phyloP scores from a whole-genome alignment of 2,113 vertebrate genomes.

The Manacus vitellinus region DNA sequence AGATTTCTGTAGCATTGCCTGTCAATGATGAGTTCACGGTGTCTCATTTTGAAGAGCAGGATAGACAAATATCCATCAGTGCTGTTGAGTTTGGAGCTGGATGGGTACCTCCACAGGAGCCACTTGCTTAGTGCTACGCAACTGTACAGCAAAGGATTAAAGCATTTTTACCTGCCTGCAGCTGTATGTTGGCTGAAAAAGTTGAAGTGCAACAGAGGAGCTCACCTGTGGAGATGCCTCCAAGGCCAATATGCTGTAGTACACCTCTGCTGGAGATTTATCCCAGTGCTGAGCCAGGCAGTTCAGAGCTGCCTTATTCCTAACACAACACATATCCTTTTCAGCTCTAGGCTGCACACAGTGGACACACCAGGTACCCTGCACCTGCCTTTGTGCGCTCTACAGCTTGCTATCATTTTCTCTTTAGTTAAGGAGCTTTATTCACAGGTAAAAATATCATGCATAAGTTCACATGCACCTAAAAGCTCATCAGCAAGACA shows the following conservation, averaged over 20 bases:
- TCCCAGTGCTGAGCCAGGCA: not conserved
- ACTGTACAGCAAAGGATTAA: not conserved
- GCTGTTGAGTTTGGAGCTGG: not conserved
- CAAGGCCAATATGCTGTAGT: not conserved
- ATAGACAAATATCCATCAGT: not conserved
- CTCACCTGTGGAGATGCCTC: not conserved
- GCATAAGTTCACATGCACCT: not conserved
- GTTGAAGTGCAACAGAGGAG: not conserved
- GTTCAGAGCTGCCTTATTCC: not conserved
- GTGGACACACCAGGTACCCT: not conserved
- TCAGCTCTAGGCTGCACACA: not conserved
- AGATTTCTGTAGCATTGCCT: not conserved
- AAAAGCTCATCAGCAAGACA: not conserved
- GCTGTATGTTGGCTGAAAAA: not conserved
- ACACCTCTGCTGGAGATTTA: not conserved
- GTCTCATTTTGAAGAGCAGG: not conserved
- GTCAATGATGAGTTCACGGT: rapidly evolving
- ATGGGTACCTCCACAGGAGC: not conserved
- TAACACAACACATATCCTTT: rapidly evolving
- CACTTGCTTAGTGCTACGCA: not conserved
- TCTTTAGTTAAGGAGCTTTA: not conserved
- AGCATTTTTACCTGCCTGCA: not conserved
- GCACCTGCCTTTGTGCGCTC: not conserved
- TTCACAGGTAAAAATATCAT: not conserved
- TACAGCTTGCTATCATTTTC: not conserved